Evolutionary conservation across 2,113 vertebrate genomes (phyloP).

Genomic region (Ciconia boyciana): DNA sequence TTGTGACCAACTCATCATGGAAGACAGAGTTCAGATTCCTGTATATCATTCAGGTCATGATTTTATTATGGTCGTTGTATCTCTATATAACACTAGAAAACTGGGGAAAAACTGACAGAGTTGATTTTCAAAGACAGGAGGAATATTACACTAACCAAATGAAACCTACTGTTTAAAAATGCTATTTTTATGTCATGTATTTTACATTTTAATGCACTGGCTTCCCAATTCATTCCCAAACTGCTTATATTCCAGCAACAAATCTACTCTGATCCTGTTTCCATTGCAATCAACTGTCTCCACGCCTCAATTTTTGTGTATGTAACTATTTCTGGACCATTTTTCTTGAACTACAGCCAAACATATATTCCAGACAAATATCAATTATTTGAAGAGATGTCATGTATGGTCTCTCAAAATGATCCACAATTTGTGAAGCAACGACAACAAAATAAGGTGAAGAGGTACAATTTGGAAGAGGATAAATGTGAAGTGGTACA

Average conservation of each 20-base stretch:
- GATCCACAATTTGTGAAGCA: not conserved
- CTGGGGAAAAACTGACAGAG: not conserved
- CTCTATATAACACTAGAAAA: not conserved
- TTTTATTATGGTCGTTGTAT: not conserved
- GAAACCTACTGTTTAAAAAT: not conserved
- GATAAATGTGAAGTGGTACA: not conserved
- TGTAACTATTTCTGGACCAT: not conserved
- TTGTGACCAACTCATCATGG: not conserved
- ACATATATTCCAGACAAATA: not conserved
- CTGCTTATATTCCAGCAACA: not conserved
- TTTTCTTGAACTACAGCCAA: not conserved
- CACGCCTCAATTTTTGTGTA: not conserved
- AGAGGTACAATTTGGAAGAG: not conserved
- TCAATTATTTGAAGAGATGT: not conserved
- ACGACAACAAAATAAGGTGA: not conserved
- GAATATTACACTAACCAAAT: not conserved
- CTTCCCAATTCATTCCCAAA: not conserved
- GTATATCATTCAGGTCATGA: not conserved
- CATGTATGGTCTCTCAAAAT: not conserved
- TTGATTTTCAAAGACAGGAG: not conserved
- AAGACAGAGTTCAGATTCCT: not conserved
- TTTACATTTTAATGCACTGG: not conserved
- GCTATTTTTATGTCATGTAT: not conserved
- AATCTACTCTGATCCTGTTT: not conserved
- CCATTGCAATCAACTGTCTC: not conserved